Conservation (phyloP, 23 tunicate species). For the Clavelina lepadiformis region DNA sequence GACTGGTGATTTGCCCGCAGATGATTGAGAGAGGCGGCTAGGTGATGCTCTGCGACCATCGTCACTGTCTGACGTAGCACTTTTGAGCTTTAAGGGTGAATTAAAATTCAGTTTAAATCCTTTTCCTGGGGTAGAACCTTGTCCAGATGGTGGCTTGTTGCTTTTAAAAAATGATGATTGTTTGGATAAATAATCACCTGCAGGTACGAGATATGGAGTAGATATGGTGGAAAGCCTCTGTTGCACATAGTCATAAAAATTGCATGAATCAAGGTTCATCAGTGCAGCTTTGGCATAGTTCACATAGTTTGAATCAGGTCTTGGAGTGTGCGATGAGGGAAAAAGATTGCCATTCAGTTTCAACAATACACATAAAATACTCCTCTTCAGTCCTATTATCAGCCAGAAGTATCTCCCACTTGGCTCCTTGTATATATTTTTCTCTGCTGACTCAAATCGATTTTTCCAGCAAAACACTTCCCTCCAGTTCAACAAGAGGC, state of each 20-base stretch:
- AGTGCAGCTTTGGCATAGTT: conserved; percentile 41
- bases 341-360: conserved; percentile 44
- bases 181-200: conserved; percentile 9
- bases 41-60: conserved; percentile 5
- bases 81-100: conserved; percentile 35
- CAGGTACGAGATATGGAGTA: not conserved
- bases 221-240: conserved; percentile 12
- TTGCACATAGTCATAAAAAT: conserved; percentile 10
- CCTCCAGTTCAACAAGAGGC: conserved; percentile 73
- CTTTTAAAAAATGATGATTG: conserved; percentile 20
- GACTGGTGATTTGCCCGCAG: not conserved
- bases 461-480: conserved; percentile 46
- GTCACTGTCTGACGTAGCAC: conserved; percentile 14
- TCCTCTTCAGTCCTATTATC: conserved; percentile 50
- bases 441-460: not conserved
- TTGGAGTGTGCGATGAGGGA: conserved; percentile 56
- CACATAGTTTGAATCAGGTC: conserved; percentile 51
- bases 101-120: conserved; percentile 24
- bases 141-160: conserved; percentile 26
- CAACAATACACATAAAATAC: conserved; percentile 34
- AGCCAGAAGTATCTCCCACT: conserved; percentile 55
- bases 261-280: conserved; percentile 28
- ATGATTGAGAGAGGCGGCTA: not conserved
- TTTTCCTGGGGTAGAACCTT: not conserved
- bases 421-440: conserved; percentile 13